A percentile compares a stretch with the other conserved stretches of the same genome.
phyloP scores from a whole-genome alignment of 2,888 invertebrate species.

The Netelia fuscicornis region DNA sequence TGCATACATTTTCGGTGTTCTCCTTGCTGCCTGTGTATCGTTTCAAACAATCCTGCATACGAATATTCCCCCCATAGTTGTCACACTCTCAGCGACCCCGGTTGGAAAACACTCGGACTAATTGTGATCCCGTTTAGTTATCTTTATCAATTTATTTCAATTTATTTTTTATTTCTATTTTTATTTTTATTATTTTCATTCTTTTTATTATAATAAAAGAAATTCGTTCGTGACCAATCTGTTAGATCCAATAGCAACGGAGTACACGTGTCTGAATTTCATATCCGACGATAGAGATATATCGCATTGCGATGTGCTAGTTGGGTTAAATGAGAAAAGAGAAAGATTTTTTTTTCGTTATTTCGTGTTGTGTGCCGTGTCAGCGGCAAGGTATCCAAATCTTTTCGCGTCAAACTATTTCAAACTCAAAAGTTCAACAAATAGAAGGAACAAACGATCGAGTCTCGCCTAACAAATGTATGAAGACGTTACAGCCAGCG shows the following conservation, averaged over 20 bases:
- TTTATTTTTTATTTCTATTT: constrained; percentile 6
- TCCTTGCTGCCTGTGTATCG: constrained; percentile 81
- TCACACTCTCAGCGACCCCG: constrained; percentile 71
- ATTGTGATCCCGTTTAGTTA: constrained; percentile 62
- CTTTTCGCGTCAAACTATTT: constrained; percentile 31
- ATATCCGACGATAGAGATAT: constrained; percentile 35
- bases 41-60: constrained; percentile 74
- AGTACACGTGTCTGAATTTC: constrained; percentile 58
- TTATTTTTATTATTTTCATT: constrained; percentile 19
- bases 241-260: constrained; percentile 54
- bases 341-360: constrained; percentile 45
- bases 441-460: constrained; percentile 12
- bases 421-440: constrained; percentile 23
- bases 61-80: constrained; percentile 71
- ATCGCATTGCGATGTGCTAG: not conserved
- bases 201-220: constrained; percentile 16
- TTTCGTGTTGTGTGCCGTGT: constrained; percentile 49
- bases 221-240: constrained; percentile 59
- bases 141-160: constrained; percentile 20
- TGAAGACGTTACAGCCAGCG: constrained; percentile 68
- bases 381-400: constrained; percentile 61
- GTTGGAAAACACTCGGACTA: constrained; percentile 67
- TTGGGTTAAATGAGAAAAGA: not conserved
- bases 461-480: constrained; percentile 67
- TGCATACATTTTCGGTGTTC: constrained; percentile 83